phyloP scores from a whole-genome alignment of 2,113 vertebrate genomes.

The Cephalopholis sonnerati region DNA sequence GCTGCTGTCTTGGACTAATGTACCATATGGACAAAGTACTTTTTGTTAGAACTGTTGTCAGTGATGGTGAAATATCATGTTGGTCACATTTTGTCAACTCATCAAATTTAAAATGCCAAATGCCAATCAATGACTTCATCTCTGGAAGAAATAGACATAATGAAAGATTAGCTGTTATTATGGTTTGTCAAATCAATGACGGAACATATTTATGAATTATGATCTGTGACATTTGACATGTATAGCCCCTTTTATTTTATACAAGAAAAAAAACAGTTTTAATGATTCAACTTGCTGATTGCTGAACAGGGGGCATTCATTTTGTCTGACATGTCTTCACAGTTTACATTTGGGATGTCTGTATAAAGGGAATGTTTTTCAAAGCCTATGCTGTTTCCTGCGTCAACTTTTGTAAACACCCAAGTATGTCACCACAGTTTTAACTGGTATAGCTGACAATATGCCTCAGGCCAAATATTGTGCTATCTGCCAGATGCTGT shows the following conservation, averaged over 20 bases:
- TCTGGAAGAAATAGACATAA: neutral
- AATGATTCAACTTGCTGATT: neutral
- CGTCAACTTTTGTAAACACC: neutral
- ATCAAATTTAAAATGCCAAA: slow-evolving; percentile 13
- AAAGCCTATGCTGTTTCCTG: neutral
- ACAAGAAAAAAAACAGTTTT: neutral
- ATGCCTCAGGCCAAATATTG: neutral
- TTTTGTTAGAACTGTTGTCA: neutral
- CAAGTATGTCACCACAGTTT: neutral
- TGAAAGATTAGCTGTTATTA: neutral
- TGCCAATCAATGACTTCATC: slow-evolving; percentile 6
- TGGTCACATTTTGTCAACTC: neutral
- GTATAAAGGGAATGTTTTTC: neutral
- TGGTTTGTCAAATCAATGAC: neutral
- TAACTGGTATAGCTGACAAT: neutral
- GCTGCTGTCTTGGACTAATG: slow-evolving; percentile 20
- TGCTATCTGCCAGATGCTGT: neutral
- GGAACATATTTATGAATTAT: neutral
- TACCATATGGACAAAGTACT: slow-evolving; percentile 52
- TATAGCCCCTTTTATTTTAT: neutral
- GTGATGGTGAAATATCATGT: slow-evolving; percentile 22
- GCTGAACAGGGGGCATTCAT: neutral
- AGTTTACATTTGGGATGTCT: neutral
- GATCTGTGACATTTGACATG: neutral
- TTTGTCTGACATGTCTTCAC: neutral